Base-by-base conservation (phyloP, 2,113 vertebrate species). In the Pelecanoides urinatrix region DNA sequence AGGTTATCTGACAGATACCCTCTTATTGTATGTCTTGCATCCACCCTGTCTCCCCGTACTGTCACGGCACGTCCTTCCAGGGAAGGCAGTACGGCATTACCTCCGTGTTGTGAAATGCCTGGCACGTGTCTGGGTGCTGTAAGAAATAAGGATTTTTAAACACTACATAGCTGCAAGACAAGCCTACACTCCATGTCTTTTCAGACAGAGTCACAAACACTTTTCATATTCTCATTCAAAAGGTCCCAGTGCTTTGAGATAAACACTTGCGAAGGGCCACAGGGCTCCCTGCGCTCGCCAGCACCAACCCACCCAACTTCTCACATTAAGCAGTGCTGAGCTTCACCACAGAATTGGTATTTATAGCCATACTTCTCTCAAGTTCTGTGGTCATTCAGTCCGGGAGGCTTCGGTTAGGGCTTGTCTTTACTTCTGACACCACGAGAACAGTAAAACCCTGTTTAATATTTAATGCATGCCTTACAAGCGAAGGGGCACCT, bases 281-380 rank as follows among this genome's bases (percentile, higher is more conserved):
- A 7, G 53, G 79, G 10, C 74, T 36, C 36, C 40, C 58, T 23
- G 30, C 0, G 1, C 63, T 77, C 3, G 0, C 34, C 55, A 78
- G 61, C 80, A 58, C n/a, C 65, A 70, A 32, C 68, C 72, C 8
- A 3, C 21, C 44, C 58, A 26, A 11, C 44, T 44, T 42, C 61
- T 68, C 47, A 59, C 23, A 6, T 3, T 7, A 10, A 42, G 70
- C 56, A 75, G 38, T 0, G 2, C 72, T n/a, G 62, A 61, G 52
- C 36, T 68, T 22, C 79, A 63, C 50, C 55, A 53, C 38, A 67
- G 44, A 62, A 53, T 13, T 25, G 8, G 47, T 66, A 75, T 74
- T 86, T 86, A 42, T 6, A 92, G 76, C 32, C 49, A 42, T 3
- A 32, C 42, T 49, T 22, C 70, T 66, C 84, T 78, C 38, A 29